Base-by-base conservation (phyloP, 23 tunicate genomes). In the Aplidium turbinatum region DNA sequence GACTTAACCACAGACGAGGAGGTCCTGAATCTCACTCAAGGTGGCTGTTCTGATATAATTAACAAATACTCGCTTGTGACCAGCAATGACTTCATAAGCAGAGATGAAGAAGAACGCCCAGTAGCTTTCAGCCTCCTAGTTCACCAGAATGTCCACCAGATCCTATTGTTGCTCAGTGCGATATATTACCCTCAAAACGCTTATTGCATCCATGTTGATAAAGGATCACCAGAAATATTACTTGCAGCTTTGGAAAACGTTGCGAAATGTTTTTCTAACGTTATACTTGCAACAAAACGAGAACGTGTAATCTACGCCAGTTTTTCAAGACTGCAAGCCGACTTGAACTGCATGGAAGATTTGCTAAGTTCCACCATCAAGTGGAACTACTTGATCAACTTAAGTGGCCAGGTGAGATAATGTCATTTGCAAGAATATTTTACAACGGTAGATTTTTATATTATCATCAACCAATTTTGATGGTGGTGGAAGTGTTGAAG, bases 341-440 rank as follows among this genome's bases (percentile, higher is more conserved):
- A 88, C 57, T 34, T 88, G 11, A 75, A 66, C 22, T 88, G 96
- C 74, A 80, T 88, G 86, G 50, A 66, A 45, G 96, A 88, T 54
- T 42, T 88, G 73, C 7, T 88, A 28, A 51, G 22, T 0, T 4
- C 32, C 0, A 47, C 57, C 11, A 23, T 73, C 2, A 28, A 80
- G 18, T 88, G 96, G 96, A 82, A 60, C 20, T 77, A 88, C 52
- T 35, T 76, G 28, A 82, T 88, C 42, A 88, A 88, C 57, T 48
- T 88, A n/a, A 81, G 96, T 53, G 86, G 82, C 0, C 96, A 88
- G 84, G 96, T 81, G 47, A 30, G 53, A n/a, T n/a, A n/a, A n/a
- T n/a, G n/a, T n/a, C n/a, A n/a, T n/a, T n/a, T n/a, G n/a, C n/a
- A n/a, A n/a, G n/a, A n/a, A n/a, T n/a, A n/a, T n/a, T n/a, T n/a